Percentiles rank a stretch among this genome's conserved stretches.
Conservation (phyloP, 2,888 invertebrate genomes). For the Gari tellinella region DNA sequence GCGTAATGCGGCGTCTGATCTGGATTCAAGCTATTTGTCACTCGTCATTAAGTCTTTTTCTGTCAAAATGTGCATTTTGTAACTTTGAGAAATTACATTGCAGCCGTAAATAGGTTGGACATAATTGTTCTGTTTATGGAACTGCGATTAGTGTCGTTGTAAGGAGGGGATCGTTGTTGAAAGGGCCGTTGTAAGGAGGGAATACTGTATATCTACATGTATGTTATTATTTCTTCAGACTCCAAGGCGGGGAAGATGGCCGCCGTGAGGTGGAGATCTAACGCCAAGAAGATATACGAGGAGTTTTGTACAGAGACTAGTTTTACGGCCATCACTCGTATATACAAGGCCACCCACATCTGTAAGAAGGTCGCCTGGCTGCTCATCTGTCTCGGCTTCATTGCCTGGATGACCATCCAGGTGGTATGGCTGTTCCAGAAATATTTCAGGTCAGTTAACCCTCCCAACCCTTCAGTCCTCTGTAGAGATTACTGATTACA, state of each 20-base stretch:
- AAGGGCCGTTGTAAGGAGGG: no score
- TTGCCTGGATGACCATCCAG: slow-evolving; percentile 68
- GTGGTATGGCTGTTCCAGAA: slow-evolving; percentile 61
- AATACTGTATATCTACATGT: neutral
- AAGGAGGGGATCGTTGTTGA: no score
- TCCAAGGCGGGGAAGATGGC: slow-evolving; percentile 43
- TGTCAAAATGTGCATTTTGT: no score
- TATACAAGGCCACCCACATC: slow-evolving; percentile 69
- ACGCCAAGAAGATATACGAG: slow-evolving; percentile 38
- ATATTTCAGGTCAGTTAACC: slow-evolving; percentile 50
- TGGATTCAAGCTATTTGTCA: no score
- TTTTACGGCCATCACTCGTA: slow-evolving; percentile 73
- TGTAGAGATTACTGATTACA: no score
- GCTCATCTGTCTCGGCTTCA: slow-evolving; percentile 64
- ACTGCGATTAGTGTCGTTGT: no score
- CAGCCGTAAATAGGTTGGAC: no score
- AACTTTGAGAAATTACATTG: no score
- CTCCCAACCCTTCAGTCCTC: no score
- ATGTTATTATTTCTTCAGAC: slow-evolving; percentile 19
- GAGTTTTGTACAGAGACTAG: slow-evolving; percentile 71
- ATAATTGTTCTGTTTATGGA: no score
- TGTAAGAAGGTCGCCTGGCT: slow-evolving; percentile 69
- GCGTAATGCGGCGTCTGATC: no score
- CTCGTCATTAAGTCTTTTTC: no score
- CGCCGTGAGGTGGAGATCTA: slow-evolving; percentile 40